These are phyloP conservation scores for Thereva nobilitata DNA, from an alignment of 2,888 invertebrate species.

Conservation along the genomic window DNA sequence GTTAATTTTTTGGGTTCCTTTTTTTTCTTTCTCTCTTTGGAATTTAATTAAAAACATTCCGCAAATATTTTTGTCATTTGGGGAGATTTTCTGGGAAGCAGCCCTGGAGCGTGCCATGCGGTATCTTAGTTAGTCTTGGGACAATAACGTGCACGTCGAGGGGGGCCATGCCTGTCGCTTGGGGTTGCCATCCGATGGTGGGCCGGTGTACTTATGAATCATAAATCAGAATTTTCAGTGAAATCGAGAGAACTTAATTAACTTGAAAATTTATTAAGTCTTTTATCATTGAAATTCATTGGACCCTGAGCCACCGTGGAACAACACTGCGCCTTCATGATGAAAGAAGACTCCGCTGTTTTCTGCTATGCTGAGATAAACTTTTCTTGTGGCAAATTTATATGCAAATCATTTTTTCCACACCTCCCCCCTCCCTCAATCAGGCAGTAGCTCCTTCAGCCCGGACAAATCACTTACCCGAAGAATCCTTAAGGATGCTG, in stretches of 20 bases:
- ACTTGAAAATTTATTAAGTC: slow-evolving; percentile 55
- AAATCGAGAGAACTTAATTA: slow-evolving; percentile 51
- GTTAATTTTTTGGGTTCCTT: slow-evolving; percentile 7
- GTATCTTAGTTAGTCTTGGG: slow-evolving; percentile 7
- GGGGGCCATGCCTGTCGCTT: background rate
- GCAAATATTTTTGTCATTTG: slow-evolving; percentile 21
- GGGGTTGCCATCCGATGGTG: background rate
- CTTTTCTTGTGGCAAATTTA: slow-evolving; percentile 29
- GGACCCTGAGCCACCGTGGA: slow-evolving; percentile 26
- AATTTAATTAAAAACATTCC: slow-evolving; percentile 31
- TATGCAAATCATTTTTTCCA: slow-evolving; percentile 35
- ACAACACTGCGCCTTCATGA: slow-evolving; percentile 16
- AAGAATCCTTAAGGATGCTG: background rate
- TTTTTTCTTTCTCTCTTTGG: slow-evolving; percentile 18
- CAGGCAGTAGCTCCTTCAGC: slow-evolving; percentile 8
- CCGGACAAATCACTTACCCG: slow-evolving; percentile 26
- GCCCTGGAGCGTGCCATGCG: background rate
- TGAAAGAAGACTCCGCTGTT: slow-evolving; percentile 26
- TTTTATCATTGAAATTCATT: slow-evolving; percentile 49
- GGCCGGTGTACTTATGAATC: slow-evolving; percentile 28
- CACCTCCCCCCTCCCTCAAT: slow-evolving; percentile 3
- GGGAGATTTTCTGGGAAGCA: background rate
- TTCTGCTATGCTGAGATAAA: slow-evolving; percentile 30
- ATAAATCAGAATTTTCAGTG: slow-evolving; percentile 36
- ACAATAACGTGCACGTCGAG: background rate